Evolutionary conservation across 30 jellyfish, hydroid and myxozoan species (phyloP).

Genomic region (Catostylus mosaicus): DNA sequence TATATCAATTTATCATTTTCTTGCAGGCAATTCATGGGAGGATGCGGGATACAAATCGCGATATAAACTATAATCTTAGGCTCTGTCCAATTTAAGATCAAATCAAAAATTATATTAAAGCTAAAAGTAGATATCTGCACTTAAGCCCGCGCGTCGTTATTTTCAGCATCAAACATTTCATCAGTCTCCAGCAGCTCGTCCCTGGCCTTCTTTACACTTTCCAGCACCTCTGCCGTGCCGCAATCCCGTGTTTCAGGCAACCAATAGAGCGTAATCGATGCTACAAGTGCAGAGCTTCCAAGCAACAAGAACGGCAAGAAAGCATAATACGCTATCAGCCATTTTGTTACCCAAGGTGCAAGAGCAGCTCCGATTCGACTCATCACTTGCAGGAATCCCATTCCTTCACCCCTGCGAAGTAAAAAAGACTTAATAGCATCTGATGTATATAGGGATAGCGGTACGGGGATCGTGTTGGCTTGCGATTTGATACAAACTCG

Average conservation of each 20-base stretch:
- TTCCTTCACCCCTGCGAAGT: conserved; percentile 66
- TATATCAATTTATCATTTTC: too few species aligned
- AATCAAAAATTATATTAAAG: too few species aligned
- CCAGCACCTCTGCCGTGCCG: conserved; percentile 67
- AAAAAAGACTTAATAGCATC: too few species aligned
- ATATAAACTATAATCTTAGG: too few species aligned
- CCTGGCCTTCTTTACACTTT: background rate
- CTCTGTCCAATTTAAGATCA: too few species aligned
- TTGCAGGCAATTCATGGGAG: too few species aligned
- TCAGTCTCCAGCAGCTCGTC: background rate
- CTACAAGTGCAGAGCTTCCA: conserved; percentile 57
- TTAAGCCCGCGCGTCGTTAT: background rate
- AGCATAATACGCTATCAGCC: conserved; percentile 38
- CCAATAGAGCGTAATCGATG: conserved; percentile 28
- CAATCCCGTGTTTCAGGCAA: conserved; percentile 69
- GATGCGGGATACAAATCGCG: too few species aligned
- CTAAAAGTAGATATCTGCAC: too few species aligned
- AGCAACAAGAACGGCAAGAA: conserved; percentile 62
- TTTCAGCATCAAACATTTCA: background rate
- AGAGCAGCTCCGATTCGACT: conserved; percentile 87
- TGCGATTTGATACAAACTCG: too few species aligned
- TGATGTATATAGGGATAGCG: too few species aligned
- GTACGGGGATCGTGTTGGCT: too few species aligned
- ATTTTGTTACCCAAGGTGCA: conserved; percentile 89
- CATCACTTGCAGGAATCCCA: conserved; percentile 82